phyloP scores from a whole-genome alignment of 2,888 invertebrate species.

The Ophion obscuratus region DNA sequence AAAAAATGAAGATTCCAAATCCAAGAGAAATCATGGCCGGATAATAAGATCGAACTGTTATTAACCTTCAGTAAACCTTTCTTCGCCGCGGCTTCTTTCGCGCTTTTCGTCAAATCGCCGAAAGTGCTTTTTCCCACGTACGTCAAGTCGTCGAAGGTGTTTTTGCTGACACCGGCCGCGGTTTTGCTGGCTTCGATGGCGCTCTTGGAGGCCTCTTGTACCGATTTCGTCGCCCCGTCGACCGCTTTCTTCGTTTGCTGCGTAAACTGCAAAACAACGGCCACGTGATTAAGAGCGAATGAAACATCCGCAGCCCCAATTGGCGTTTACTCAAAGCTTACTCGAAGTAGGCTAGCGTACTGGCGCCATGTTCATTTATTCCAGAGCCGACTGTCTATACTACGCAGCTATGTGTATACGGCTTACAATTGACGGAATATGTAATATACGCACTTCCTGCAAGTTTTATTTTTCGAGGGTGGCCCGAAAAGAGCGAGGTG shows the following conservation, averaged over 20 bases:
- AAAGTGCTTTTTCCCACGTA: slow-evolving; percentile 96
- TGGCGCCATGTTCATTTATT: neutral
- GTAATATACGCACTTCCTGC: slow-evolving; percentile 60
- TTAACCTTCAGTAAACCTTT: slow-evolving; percentile 92
- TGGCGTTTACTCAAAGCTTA: no score
- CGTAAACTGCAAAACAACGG: slow-evolving; percentile 87
- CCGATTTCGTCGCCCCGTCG: slow-evolving; percentile 91
- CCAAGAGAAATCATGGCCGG: neutral
- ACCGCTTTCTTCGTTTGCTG: slow-evolving; percentile 95
- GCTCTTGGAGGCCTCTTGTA: slow-evolving; percentile 93
- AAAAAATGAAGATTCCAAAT: neutral
- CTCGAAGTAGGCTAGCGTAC: no score
- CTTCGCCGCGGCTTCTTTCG: slow-evolving; percentile 94
- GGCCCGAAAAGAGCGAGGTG: slow-evolving; percentile 27
- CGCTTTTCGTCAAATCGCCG: slow-evolving; percentile 95
- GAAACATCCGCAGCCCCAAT: no score
- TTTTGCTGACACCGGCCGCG: slow-evolving; percentile 94
- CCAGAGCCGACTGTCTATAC: slow-evolving; percentile 11
- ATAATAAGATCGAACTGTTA: neutral
- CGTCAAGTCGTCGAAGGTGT: slow-evolving; percentile 94
- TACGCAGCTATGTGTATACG: slow-evolving; percentile 27
- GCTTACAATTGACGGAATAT: slow-evolving; percentile 22
- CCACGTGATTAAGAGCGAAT: neutral
- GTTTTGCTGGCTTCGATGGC: slow-evolving; percentile 95
- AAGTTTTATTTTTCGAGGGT: slow-evolving; percentile 52